Conservation (phyloP, 2,113 vertebrate genomes). For the Tichodroma muraria region DNA sequence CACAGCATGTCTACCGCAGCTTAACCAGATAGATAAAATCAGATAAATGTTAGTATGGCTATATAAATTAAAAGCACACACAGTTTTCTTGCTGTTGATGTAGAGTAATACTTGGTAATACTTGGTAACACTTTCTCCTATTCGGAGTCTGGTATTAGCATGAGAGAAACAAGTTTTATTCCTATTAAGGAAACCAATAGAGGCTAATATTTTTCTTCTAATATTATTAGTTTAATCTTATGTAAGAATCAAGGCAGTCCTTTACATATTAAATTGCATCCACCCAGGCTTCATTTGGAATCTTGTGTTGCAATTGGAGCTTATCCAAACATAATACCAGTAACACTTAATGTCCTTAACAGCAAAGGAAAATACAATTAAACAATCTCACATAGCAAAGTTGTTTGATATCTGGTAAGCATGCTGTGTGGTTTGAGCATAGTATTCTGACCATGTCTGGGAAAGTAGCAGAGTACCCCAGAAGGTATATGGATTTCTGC, state of each 20-base stretch:
- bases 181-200: neutral
- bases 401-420: neutral
- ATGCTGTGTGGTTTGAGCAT: neutral
- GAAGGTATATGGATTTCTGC: neutral
- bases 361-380: constrained; percentile 35
- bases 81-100: neutral
- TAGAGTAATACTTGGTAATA: neutral
- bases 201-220: neutral
- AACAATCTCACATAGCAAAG: neutral
- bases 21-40: neutral
- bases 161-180: neutral
- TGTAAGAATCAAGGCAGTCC: neutral
- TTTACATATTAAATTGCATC: constrained; percentile 3
- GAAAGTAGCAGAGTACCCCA: neutral
- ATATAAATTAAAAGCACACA: neutral
- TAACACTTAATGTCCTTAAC: neutral
- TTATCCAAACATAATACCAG: neutral
- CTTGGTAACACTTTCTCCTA: neutral
- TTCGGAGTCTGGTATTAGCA: neutral
- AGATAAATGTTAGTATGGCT: neutral
- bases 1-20: neutral
- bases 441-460: neutral
- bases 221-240: neutral
- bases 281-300: neutral
- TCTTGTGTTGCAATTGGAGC: neutral